Conservation (phyloP, 2,113 vertebrate genomes). For the Megaceryle maxima region DNA sequence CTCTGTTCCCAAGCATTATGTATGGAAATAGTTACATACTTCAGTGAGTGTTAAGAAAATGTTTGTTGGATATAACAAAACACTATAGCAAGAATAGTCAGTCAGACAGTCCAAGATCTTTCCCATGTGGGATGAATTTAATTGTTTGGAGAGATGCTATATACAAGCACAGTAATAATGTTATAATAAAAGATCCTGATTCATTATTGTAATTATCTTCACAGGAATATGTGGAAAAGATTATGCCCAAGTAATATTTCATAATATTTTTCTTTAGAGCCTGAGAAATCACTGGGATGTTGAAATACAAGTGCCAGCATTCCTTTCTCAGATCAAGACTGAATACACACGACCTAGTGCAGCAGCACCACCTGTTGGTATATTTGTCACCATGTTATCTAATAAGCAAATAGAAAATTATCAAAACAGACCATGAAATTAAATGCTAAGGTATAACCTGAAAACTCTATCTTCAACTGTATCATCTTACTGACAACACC, state of each 20-base stretch:
- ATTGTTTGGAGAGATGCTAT: background rate
- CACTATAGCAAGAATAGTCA: background rate
- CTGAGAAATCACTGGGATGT: background rate
- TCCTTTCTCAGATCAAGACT: background rate
- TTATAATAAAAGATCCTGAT: background rate
- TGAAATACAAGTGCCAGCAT: background rate
- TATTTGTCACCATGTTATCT: background rate
- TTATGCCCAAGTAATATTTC: background rate
- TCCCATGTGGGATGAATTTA: background rate
- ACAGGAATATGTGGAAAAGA: background rate
- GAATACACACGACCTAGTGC: background rate
- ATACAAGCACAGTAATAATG: background rate
- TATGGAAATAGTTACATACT: slow-evolving; percentile 1
- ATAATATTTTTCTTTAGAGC: slow-evolving; percentile 4
- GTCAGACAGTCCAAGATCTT: background rate
- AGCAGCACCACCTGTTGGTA: slow-evolving; percentile 39
- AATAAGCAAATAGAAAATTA: background rate
- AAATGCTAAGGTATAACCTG: background rate
- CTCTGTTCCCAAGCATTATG: background rate
- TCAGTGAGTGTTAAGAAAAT: background rate
- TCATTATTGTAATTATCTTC: slow-evolving; percentile 17
- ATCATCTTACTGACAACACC: background rate
- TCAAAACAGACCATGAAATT: background rate
- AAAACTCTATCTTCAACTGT: background rate
- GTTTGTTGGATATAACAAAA: background rate